These are phyloP conservation scores for Zosterops borbonicus DNA, from an alignment of 2,113 vertebrate species.

Conservation along the genomic window DNA sequence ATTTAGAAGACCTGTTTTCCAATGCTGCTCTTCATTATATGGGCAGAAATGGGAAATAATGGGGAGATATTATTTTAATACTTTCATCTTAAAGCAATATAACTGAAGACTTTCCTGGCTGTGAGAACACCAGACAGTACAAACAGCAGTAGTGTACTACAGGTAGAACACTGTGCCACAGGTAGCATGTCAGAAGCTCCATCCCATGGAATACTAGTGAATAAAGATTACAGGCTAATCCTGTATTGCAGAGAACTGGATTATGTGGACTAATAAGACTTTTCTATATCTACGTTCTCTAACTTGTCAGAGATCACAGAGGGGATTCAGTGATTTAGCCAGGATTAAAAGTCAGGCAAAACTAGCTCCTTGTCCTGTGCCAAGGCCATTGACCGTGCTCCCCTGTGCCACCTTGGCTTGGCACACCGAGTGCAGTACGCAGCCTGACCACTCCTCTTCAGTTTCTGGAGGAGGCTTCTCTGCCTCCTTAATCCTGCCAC, in stretches of 20 bases:
- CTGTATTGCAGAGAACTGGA: not conserved
- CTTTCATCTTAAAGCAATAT: not conserved
- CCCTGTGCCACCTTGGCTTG: not conserved
- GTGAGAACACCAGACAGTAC: not conserved
- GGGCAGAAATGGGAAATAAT: not conserved
- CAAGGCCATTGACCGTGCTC: not conserved
- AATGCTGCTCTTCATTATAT: not conserved
- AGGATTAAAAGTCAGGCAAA: conserved; percentile 27
- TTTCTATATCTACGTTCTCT: conserved; percentile 19
- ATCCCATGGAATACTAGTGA: not conserved
- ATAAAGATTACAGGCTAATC: conserved; percentile 46
- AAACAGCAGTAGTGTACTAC: not conserved
- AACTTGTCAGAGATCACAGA: conserved; percentile 34
- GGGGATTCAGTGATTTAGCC: not conserved
- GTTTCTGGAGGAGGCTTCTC: not conserved
- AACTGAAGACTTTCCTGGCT: not conserved
- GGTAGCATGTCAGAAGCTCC: not conserved
- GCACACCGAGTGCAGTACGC: not conserved
- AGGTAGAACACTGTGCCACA: not conserved
- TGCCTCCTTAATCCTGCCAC: not conserved
- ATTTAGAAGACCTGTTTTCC: not conserved
- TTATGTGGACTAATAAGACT: conserved; percentile 23
- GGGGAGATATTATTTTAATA: not conserved
- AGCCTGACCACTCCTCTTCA: rapidly evolving
- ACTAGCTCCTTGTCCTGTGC: not conserved